Percentiles rank a stretch among this genome's conserved stretches.
Evolutionary conservation across 2,113 vertebrate species (phyloP).

Genomic region (Pardalotus punctatus): DNA sequence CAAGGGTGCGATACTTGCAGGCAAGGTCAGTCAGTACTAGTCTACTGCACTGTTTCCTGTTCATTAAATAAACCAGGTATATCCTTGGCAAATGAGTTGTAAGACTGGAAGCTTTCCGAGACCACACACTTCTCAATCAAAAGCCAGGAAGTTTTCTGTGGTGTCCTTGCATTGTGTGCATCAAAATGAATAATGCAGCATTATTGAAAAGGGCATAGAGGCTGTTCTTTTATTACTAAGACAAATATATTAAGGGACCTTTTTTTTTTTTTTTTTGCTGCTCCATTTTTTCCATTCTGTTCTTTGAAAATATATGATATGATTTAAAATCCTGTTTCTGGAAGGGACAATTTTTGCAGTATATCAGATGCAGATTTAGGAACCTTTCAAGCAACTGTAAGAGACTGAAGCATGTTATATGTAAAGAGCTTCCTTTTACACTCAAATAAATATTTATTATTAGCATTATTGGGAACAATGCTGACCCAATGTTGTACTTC

Average conservation of each 20-base stretch:
- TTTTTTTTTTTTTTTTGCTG: neutral
- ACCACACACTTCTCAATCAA: neutral
- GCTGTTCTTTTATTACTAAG: neutral
- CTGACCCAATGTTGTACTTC: accelerated
- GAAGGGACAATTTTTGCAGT: neutral
- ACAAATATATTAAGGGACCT: neutral
- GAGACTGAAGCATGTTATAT: neutral
- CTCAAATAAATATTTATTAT: neutral
- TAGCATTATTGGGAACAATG: neutral
- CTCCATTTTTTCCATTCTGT: neutral
- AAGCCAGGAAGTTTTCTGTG: neutral
- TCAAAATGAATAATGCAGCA: neutral
- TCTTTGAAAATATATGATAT: neutral
- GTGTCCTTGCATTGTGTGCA: neutral
- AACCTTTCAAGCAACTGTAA: neutral
- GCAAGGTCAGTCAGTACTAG: slow-evolving; percentile 21
- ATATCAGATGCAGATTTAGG: neutral
- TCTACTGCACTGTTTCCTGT: neutral
- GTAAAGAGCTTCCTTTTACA: neutral
- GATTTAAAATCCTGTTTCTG: neutral
- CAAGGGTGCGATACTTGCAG: neutral
- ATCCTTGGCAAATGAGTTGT: neutral
- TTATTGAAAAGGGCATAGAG: neutral
- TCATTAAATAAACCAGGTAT: neutral
- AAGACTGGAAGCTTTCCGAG: neutral